Percentiles rank a stretch among this genome's conserved stretches.
Evolutionary conservation across 2,113 vertebrate species (phyloP).

Genomic region (Zootoca vivipara): DNA sequence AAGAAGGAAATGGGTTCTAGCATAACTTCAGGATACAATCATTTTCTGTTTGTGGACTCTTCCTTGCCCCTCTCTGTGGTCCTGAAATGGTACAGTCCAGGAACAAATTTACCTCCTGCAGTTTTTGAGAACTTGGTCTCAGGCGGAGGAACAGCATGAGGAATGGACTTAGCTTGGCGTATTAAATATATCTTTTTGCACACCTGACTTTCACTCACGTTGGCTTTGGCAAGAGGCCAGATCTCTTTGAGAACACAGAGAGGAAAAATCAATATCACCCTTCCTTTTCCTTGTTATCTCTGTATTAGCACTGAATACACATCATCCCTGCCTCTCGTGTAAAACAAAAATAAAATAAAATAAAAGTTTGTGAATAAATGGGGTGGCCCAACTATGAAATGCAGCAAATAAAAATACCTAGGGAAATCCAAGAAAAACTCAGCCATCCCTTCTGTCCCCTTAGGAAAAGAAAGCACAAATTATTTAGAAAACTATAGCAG

Average conservation of each 20-base stretch:
- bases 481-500: neutral
- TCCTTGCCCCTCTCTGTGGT: too few species aligned
- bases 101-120: neutral
- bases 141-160: fast-evolving
- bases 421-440: neutral
- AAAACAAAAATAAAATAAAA: neutral
- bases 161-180: neutral
- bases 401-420: neutral
- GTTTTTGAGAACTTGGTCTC: neutral
- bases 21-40: too few species aligned
- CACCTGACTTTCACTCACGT: neutral
- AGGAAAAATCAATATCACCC: neutral
- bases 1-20: too few species aligned
- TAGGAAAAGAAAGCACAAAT: neutral
- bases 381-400: too few species aligned
- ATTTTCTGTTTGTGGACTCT: too few species aligned
- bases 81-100: neutral
- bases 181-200: neutral
- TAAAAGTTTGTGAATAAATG: neutral
- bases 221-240: neutral
- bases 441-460: neutral
- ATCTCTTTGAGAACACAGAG: neutral
- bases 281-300: neutral
- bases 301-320: neutral
- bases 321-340: neutral